phyloP scores from a whole-genome alignment of 2,888 invertebrate genomes.

The Tridacna gigas region DNA sequence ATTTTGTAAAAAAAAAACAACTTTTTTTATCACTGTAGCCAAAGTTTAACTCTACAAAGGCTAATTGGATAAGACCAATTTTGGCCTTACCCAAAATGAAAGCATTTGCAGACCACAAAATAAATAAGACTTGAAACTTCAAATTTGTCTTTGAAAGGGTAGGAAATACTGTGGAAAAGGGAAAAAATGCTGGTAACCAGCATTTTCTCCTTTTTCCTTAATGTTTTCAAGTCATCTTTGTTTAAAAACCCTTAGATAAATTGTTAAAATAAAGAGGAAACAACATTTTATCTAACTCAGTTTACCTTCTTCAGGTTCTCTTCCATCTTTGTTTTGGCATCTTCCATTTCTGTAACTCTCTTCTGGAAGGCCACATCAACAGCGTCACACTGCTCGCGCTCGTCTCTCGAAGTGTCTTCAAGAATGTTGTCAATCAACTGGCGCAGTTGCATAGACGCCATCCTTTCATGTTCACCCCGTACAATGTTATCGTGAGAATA shows the following conservation, averaged over 20 bases:
- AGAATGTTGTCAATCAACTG: conserved; percentile 90
- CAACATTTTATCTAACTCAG: neutral
- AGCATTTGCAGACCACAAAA: no score
- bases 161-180: neutral
- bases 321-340: conserved; percentile 87
- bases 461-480: conserved; percentile 90
- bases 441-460: conserved; percentile 90
- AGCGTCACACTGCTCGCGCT: conserved; percentile 92
- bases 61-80: no score
- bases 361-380: conserved; percentile 92
- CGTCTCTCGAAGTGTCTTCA: conserved; percentile 91
- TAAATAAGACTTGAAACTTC: no score
- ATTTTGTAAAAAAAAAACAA: no score
- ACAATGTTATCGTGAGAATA: conserved; percentile 92
- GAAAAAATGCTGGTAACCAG: neutral
- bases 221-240: neutral
- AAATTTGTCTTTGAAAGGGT: no score
- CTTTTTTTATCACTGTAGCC: neutral
- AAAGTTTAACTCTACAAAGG: neutral
- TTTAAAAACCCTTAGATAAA: neutral
- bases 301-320: conserved; percentile 89
- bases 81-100: no score
- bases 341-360: conserved; percentile 89
- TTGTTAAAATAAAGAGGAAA: neutral
- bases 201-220: conserved; percentile 13